Evolutionary conservation across 1,140 invertebrate species (phyloP), one percentile per base, ranked within the genome.

Genomic region (Plodia interpunctella): DNA sequence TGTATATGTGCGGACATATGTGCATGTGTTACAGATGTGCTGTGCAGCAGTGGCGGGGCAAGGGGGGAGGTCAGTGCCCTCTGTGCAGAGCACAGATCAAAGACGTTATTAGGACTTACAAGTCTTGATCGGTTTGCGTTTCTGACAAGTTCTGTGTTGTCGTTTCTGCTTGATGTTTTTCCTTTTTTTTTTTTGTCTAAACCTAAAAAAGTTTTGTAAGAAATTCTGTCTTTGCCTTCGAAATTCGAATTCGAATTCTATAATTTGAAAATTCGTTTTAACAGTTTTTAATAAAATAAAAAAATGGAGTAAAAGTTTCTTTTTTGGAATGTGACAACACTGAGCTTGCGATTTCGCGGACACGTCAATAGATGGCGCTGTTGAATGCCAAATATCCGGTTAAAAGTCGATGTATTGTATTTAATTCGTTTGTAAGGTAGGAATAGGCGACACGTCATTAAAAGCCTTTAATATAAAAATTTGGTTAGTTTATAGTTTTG

Each of bases 11-110:
- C 85, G 98, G 98, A 38, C 98, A 99, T 90, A 98, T 99, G 96
- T 99, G 98, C 78, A 98, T 99, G 97, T 99, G 98, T 83, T 99
- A 97, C 77, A 92, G 96, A n/a, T 99, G 98, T 90, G 97, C 97
- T 1, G 92, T 96, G 13, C 95, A 97, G 69, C 96, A 98, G 76
- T 98, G 97, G 95, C 91, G 95, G 44, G 95, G 95, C 17, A 96
- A 96, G 72, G 96, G 96, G 0, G 96, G 96, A 38, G 96, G 95
- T 1, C 95, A 97, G 68, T 99, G 98, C 88, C 98, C 98, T 0
- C 94, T 99, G 17, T 99, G 98, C 81, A 91, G 98, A 49, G 96
- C 97, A 5, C 92, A 94, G 15, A 99, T 99, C 65, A 93, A 94
- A 71, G 98, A 99, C 82, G 97, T 99, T 59, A 99, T 99, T 65